phyloP scores from a whole-genome alignment of 2,888 invertebrate species.

The Drosophila imparisetae region DNA sequence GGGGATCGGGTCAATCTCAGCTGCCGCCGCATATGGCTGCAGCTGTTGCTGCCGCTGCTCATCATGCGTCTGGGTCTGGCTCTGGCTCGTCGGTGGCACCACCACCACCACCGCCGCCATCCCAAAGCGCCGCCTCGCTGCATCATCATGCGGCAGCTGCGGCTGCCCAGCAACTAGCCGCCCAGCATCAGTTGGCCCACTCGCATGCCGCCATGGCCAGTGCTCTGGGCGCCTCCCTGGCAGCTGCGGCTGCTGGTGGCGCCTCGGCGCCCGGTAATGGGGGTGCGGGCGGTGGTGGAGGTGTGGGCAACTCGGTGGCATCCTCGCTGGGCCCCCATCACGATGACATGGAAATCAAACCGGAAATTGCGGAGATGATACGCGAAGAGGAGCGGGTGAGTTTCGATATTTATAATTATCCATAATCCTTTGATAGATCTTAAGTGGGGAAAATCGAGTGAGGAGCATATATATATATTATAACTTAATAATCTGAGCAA shows the following conservation, averaged over 20 bases:
- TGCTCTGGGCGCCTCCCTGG: conserved; percentile 77
- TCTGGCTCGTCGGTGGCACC: conserved; percentile 11
- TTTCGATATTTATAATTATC: conserved; percentile 69
- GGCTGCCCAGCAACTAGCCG: conserved; percentile 80
- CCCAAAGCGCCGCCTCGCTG: conserved; percentile 57
- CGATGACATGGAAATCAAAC: conserved; percentile 96
- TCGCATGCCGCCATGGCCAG: conserved; percentile 83
- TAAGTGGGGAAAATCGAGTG: background rate
- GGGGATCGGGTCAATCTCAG: conserved; percentile 49
- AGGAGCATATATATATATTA: background rate
- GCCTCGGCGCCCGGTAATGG: conserved; percentile 79
- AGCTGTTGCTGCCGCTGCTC: conserved; percentile 75
- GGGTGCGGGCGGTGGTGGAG: conserved; percentile 61
- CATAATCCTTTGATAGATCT: background rate
- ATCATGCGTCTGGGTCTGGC: conserved; percentile 46
- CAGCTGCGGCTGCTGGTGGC: conserved; percentile 80
- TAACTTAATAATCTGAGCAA: background rate
- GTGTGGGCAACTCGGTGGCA: conserved; percentile 44
- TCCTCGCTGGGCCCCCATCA: conserved; percentile 84
- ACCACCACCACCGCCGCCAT: conserved; percentile 53
- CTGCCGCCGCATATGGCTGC: conserved; percentile 71
- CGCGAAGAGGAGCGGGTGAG: conserved; percentile 98
- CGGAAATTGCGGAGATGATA: conserved; percentile 97
- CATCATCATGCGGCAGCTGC: conserved; percentile 79
- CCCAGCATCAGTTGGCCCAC: conserved; percentile 81